Evolutionary conservation across 1,140 invertebrate species (phyloP), one percentile per base, ranked within the genome.

Genomic region (Plectus sambesii): DNA sequence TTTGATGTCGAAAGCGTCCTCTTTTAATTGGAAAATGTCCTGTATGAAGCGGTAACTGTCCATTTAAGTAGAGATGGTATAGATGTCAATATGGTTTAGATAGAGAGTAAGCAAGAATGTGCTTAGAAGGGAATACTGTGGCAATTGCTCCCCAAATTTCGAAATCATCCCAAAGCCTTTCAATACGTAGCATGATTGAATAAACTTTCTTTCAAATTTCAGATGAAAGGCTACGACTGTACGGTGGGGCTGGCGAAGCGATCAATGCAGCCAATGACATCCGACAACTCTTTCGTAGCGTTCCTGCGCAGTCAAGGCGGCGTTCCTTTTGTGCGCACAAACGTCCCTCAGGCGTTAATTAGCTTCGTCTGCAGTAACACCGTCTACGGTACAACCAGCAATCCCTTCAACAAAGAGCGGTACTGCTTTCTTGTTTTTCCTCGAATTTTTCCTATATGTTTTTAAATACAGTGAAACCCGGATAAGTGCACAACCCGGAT

Each of bases 311-410:
- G 53, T 20, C 52, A 61, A 19, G 72, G 73, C 19, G 72, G 68
- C n/a, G 54, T 75, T 20, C 74, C 74, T 1, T 75, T 75, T 58
- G 66, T 65, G 26, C 64, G 70, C 49, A 76, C 74, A 5, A 75
- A 76, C 52, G 59, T 75, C 1, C 73, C 74, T 5, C 74, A 76
- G 47, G 60, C 59, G n/a, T 44, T 70, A 20, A 27, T 70, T 2
- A 61, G 58, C 17, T 69, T 53, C 43, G 58, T 61, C n/a, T 67
- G 64, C 45, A 62, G 63, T 4, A 69, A 68, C 42, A 39, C 63
- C 1, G 59, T 67, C 2, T 68, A 68, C 42, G 66, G 66, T 2
- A 66, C 61, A 2, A 69, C 64, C 1, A 19, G 3, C 12, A 69
- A 67, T 51, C 64, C 64, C 3, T 26, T 59, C 39, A 49, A 56